Conservation (phyloP, 2,888 invertebrate species). For the Ecdyonurus torrentis region DNA sequence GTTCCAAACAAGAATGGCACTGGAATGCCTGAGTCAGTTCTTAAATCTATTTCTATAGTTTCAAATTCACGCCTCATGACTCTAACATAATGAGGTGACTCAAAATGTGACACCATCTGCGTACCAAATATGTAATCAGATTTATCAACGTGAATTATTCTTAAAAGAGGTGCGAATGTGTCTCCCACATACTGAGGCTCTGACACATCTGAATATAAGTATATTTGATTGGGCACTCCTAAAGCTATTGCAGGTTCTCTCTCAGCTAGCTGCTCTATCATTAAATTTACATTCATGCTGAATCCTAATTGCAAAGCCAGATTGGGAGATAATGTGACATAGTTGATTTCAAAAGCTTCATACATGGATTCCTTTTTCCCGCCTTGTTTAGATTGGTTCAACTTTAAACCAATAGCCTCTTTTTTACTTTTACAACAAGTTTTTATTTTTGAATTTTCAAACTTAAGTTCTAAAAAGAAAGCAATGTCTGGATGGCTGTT, state of each 20-base stretch:
- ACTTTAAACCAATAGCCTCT: too few relatives aligned
- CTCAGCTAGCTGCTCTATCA: not conserved
- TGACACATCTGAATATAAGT: conserved; percentile 16
- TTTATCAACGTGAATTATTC: conserved; percentile 15
- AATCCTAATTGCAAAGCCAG: conserved; percentile 7
- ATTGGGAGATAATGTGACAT: not conserved
- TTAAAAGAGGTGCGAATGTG: conserved; percentile 15
- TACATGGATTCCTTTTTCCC: too few relatives aligned
- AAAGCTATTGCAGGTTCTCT: not conserved
- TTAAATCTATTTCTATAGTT: not conserved
- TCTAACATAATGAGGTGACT: conserved; percentile 13
- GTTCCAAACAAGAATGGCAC: conserved; percentile 5
- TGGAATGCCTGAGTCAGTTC: not conserved
- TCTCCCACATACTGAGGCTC: conserved; percentile 18
- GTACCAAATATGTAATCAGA: conserved; percentile 12
- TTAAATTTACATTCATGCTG: not conserved
- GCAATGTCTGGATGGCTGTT: not conserved
- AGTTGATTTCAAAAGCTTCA: not conserved
- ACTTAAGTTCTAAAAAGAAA: not conserved
- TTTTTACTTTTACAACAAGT: too few relatives aligned
- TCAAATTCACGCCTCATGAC: conserved; percentile 10
- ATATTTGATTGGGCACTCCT: conserved; percentile 12
- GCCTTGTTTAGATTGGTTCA: too few relatives aligned
- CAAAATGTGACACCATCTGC: conserved; percentile 10
- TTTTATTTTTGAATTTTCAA: not conserved